phyloP scores from a whole-genome alignment of 2,113 vertebrate genomes.

The Petaurus breviceps region DNA sequence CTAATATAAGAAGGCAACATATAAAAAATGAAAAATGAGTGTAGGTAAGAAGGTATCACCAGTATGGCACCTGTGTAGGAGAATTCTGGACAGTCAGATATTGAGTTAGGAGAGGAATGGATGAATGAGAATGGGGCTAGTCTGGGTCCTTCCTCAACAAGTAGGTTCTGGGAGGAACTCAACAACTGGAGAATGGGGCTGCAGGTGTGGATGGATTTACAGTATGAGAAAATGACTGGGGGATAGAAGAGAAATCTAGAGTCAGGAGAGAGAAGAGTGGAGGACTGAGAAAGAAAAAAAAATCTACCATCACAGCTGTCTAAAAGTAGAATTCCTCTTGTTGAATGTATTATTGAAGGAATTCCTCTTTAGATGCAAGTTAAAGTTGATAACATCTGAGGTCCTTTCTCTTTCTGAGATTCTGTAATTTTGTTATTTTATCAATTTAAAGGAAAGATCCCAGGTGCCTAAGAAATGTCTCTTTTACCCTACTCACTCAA shows the following conservation, averaged over 20 bases:
- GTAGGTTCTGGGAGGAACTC: neutral
- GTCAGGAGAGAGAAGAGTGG: neutral
- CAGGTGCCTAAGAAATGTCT: neutral
- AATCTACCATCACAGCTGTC: neutral
- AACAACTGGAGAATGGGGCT: neutral
- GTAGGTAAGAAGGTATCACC: no score
- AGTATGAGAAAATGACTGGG: neutral
- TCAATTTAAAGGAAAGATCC: neutral
- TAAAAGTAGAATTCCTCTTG: neutral
- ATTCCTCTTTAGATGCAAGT: neutral
- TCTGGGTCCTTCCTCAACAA: neutral
- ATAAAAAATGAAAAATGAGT: neutral
- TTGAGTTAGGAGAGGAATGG: neutral
- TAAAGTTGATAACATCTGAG: neutral
- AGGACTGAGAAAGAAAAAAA: neutral
- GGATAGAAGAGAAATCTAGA: neutral
- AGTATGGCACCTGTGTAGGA: neutral
- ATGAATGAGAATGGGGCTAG: neutral
- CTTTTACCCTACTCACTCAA: neutral
- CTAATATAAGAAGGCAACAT: neutral
- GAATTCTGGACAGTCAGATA: neutral
- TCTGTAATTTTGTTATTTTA: neutral
- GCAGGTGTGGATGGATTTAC: neutral
- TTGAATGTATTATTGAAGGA: neutral
- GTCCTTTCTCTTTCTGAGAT: neutral